phyloP scores from a whole-genome alignment of 2,888 invertebrate species.

The Drosophila fulvimacula region DNA sequence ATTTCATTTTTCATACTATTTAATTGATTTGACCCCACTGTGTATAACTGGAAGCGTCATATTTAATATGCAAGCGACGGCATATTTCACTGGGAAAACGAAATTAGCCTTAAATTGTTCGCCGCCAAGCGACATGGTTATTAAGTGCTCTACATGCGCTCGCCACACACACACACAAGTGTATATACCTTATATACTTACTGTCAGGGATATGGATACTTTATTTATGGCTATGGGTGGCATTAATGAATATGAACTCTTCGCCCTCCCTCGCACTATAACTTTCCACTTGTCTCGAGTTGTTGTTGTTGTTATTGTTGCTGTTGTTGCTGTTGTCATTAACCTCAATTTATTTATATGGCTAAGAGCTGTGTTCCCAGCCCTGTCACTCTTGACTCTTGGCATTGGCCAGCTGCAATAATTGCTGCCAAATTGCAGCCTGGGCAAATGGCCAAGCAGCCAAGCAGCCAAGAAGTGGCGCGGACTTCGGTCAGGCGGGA shows the following conservation, averaged over 20 bases:
- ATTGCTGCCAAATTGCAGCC: conserved; percentile 78
- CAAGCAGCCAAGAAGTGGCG: conserved; percentile 39
- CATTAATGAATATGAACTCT: conserved; percentile 55
- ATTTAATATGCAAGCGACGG: conserved; percentile 70
- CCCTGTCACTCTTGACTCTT: conserved; percentile 53
- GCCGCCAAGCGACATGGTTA: conserved; percentile 60
- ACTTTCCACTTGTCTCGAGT: conserved; percentile 36
- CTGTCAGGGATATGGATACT: conserved; percentile 49
- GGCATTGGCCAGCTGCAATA: conserved; percentile 73
- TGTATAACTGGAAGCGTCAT: conserved; percentile 30
- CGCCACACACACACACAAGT: conserved; percentile 8
- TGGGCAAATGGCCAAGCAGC: conserved; percentile 63
- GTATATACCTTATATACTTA: conserved; percentile 35
- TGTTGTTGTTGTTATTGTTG: conserved; percentile 18
- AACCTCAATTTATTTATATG: conserved; percentile 62
- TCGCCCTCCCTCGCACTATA: not conserved
- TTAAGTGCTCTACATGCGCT: conserved; percentile 64
- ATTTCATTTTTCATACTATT: too few species aligned
- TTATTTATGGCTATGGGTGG: conserved; percentile 55
- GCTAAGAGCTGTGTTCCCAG: conserved; percentile 34
- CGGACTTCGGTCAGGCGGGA: conserved; percentile 34
- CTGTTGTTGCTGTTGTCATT: conserved; percentile 52
- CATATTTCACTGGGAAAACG: conserved; percentile 70
- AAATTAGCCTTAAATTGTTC: conserved; percentile 78
- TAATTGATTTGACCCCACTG: conserved; percentile 21